phyloP scores from a whole-genome alignment of 2,797 vertebrate species.

The Phalanger gymnotis region DNA sequence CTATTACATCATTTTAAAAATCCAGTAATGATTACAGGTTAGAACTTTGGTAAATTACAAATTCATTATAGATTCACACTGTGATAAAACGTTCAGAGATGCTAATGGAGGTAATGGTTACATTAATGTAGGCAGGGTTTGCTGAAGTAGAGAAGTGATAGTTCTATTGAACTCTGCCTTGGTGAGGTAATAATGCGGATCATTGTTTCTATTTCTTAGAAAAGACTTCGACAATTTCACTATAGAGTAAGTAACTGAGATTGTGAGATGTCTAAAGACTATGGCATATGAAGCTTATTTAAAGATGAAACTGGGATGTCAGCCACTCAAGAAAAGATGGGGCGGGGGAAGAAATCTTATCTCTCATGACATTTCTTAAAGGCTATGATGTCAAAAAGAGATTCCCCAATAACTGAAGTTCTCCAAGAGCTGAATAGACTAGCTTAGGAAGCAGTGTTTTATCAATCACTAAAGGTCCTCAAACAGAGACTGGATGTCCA shows the following conservation, averaged over 20 bases:
- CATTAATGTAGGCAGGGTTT: neutral
- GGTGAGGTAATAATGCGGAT: neutral
- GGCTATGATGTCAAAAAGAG: neutral
- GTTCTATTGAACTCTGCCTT: neutral
- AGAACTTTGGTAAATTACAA: neutral
- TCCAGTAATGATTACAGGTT: neutral
- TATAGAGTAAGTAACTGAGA: neutral
- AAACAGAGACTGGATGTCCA: neutral
- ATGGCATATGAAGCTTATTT: neutral
- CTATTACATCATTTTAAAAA: neutral
- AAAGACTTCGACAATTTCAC: neutral
- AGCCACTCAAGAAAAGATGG: neutral
- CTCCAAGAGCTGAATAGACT: neutral
- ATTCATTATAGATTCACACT: neutral
- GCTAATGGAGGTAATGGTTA: neutral
- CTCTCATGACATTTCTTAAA: neutral
- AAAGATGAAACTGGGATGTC: neutral
- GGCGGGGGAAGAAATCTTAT: neutral
- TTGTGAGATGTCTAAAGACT: neutral
- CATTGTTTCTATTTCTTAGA: neutral
- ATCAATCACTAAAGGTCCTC: neutral
- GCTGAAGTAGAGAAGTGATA: neutral
- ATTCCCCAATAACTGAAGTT: neutral
- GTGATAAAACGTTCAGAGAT: neutral
- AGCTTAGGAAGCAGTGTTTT: neutral